Conservation (phyloP, 2,797 vertebrate genomes). For the Antennarius maculatus region DNA sequence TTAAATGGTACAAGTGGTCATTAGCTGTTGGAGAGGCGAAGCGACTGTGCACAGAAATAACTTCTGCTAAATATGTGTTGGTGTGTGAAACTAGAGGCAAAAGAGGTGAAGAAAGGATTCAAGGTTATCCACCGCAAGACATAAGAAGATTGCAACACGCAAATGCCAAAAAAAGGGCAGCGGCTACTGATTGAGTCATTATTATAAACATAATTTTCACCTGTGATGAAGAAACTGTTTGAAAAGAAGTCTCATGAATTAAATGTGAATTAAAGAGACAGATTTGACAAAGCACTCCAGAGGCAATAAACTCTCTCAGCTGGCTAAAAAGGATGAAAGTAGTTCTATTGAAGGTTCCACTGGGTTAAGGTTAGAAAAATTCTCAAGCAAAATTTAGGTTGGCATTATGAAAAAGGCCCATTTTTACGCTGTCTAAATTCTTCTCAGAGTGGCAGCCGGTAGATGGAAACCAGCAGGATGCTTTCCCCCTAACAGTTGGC, state of each 20-base stretch:
- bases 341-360: slow-evolving; percentile 2
- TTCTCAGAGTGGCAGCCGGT: slow-evolving; percentile 58
- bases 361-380: slow-evolving; percentile 28
- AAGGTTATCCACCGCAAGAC: background rate
- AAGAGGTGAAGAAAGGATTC: background rate
- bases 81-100: background rate
- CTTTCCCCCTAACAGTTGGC: slow-evolving; percentile 72
- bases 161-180: background rate
- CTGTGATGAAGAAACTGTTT: slow-evolving; percentile 18
- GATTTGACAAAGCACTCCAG: slow-evolving; percentile 15
- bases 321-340: slow-evolving; percentile 13
- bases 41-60: too few relatives aligned
- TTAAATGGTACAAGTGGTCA: too few relatives aligned
- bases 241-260: slow-evolving; percentile 21
- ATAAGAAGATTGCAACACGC: background rate
- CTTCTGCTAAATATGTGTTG: too few relatives aligned
- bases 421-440: slow-evolving; percentile 64
- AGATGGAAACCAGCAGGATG: slow-evolving; percentile 58
- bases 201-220: slow-evolving; percentile 48
- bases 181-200: slow-evolving; percentile 21
- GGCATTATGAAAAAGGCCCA: slow-evolving; percentile 68
- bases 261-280: slow-evolving; percentile 11
- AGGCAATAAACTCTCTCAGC: slow-evolving; percentile 6
- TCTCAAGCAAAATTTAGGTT: slow-evolving; percentile 59
- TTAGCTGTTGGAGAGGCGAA: too few relatives aligned